Evolutionary conservation across 2,797 vertebrate species (phyloP), one percentile per base, ranked within the genome.

Genomic region (Borostomias antarcticus): DNA sequence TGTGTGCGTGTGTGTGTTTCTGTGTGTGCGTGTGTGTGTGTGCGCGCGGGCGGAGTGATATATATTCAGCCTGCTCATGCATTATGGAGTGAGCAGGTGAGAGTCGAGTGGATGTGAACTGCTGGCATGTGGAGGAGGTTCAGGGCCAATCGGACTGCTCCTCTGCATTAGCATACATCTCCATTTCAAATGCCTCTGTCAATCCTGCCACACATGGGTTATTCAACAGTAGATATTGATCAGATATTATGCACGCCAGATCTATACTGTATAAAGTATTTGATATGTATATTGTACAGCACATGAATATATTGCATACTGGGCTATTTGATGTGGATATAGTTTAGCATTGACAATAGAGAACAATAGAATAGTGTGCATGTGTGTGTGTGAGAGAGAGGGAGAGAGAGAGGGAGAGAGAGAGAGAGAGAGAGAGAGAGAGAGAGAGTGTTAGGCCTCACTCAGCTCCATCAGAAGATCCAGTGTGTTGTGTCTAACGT

Each of bases 11-110:
- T 70, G 52, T 75, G 73, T 70, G 68, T 66, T 29, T 8, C 13
- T 72, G 54, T 70, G 45, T 47, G 62, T 10, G 29, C n/a, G 68
- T 67, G 54, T 21, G 30, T 47, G 62, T 33, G 43, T 30, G 37
- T 13, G 57, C 62, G 47, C 45, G 29, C 28, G 23, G 50, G 43
- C 26, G 35, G 33, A 17, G 40, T 43, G 71, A 58, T 84, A 85
- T 88, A 86, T 83, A 86, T 90, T 86, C 85, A 82, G 83, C 73
- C 74, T 59, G 67, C 76, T 89, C 86, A 90, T 90, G 86, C 85
- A 90, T 91, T 88, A 90, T 91, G 87, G 80, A 90, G 79, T 77
- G 81, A 64, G 81, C 84, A 88, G 84, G 86, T 88, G 84, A 90
- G 82, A 83, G 78, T 43, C 61, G 81, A 43, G 83, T 83, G 85